Evolutionary conservation across 2,888 invertebrate species (phyloP).

Genomic region (Auanema sp.): DNA sequence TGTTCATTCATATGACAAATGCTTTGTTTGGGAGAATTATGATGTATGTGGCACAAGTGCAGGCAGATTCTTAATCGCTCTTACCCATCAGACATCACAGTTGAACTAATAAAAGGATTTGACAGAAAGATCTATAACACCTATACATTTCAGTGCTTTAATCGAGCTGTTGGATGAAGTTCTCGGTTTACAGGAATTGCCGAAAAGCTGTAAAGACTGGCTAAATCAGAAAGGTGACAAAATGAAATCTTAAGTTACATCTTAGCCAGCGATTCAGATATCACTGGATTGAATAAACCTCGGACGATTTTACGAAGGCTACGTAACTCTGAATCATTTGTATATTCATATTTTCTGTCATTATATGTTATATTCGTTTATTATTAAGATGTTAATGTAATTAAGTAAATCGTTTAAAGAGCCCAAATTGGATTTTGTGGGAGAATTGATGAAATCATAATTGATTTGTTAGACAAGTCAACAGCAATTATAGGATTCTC

Average conservation of each 20-base stretch:
- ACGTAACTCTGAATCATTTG: slow-evolving; percentile 22
- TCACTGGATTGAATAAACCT: slow-evolving; percentile 37
- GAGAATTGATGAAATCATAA: no score
- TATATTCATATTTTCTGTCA: no score
- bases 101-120: slow-evolving; percentile 19
- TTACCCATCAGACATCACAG: slow-evolving; percentile 51
- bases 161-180: slow-evolving; percentile 31
- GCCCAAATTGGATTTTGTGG: no score
- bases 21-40: slow-evolving; percentile 52
- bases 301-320: slow-evolving; percentile 29
- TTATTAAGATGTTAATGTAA: no score
- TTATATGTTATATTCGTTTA: no score
- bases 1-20: slow-evolving; percentile 50
- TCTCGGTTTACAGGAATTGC: slow-evolving; percentile 23
- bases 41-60: slow-evolving; percentile 47
- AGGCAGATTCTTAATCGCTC: slow-evolving; percentile 44
- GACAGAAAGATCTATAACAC: neutral
- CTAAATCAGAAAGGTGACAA: slow-evolving; percentile 32
- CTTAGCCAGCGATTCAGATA: slow-evolving; percentile 15
- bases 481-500: no score
- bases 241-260: neutral
- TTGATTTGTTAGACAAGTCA: no score
- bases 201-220: slow-evolving; percentile 43
- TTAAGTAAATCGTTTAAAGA: no score
- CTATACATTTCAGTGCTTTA: slow-evolving; percentile 20